These are phyloP conservation scores for Atrina japonica DNA, from an alignment of 2,888 invertebrate species.

Conservation along the genomic window DNA sequence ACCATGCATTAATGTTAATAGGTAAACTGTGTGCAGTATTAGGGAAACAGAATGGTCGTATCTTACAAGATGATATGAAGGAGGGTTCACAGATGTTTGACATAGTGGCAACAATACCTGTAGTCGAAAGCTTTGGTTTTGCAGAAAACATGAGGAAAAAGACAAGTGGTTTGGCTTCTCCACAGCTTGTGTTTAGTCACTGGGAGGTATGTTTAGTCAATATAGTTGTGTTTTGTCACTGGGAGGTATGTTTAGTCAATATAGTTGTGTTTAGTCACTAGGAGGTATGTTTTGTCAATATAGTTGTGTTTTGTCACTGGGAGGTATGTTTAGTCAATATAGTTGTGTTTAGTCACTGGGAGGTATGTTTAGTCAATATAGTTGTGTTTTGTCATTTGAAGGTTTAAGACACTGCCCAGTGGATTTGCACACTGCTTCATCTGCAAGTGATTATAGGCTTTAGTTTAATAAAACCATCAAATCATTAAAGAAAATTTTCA, in stretches of 20 bases:
- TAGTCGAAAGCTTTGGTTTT: slow-evolving; percentile 97
- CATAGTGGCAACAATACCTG: slow-evolving; percentile 94
- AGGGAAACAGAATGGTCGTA: slow-evolving; percentile 91
- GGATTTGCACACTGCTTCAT: too few relatives aligned
- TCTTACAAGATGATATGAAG: slow-evolving; percentile 93
- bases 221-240: slow-evolving; percentile 98
- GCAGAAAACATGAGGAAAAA: slow-evolving; percentile 96
- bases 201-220: slow-evolving; percentile 94
- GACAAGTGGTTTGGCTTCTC: slow-evolving; percentile 97
- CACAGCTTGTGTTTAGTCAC: slow-evolving; percentile 97
- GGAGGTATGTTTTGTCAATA: slow-evolving; percentile 91
- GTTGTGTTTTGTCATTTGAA: slow-evolving; percentile 99
- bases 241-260: slow-evolving; percentile 93
- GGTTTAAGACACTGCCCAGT: too few relatives aligned
- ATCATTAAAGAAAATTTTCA: too few relatives aligned
- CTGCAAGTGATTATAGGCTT: too few relatives aligned
- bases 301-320: slow-evolving; percentile 98
- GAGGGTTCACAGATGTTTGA: slow-evolving; percentile 93
- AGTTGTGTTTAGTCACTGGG: slow-evolving; percentile 99
- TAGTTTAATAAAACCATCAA: too few relatives aligned
- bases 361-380: slow-evolving; percentile 89
- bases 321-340: slow-evolving; percentile 90
- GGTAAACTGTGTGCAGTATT: slow-evolving; percentile 89
- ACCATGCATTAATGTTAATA: too few relatives aligned
- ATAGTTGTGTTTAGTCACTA: slow-evolving; percentile 98